These are phyloP conservation scores for Nemotelus nigrinus DNA, from an alignment of 2,888 invertebrate genomes.

Conservation along the genomic window DNA sequence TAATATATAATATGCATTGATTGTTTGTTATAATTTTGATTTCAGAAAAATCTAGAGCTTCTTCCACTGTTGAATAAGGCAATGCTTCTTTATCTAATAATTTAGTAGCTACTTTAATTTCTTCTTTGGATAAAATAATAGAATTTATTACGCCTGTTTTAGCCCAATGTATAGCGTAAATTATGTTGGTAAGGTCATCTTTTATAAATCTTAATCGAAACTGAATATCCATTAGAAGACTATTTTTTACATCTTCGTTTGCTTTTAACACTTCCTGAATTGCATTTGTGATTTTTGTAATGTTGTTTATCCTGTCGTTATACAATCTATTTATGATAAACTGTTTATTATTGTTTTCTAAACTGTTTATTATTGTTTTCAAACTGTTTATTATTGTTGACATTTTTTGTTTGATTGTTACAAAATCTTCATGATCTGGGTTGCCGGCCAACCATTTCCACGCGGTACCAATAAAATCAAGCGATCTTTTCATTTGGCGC, in stretches of 20 bases:
- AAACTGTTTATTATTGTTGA: neutral
- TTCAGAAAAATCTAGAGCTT: slow-evolving; percentile 44
- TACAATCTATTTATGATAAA: too few relatives aligned
- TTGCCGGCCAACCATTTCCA: too few relatives aligned
- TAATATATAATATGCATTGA: too few relatives aligned
- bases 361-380: neutral
- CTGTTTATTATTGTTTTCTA: neutral
- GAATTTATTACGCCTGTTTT: neutral
- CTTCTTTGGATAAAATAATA: slow-evolving; percentile 35
- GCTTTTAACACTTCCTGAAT: neutral
- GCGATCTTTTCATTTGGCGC: too few relatives aligned
- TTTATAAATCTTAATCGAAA: neutral
- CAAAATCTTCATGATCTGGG: too few relatives aligned
- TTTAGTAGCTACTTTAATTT: slow-evolving; percentile 36
- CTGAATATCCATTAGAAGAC: neutral
- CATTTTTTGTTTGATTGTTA: neutral
- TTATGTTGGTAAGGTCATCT: slow-evolving; percentile 1
- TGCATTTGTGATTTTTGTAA: too few relatives aligned
- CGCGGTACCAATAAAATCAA: too few relatives aligned
- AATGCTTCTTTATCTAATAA: slow-evolving; percentile 40
- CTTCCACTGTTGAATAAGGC: slow-evolving; percentile 36
- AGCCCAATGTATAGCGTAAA: slow-evolving; percentile 40
- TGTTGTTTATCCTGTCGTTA: too few relatives aligned
- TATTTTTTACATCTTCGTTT: neutral
- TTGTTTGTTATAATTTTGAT: slow-evolving; percentile 35